A percentile compares a stretch with the other conserved stretches of the same genome.
phyloP scores from a whole-genome alignment of 2,888 invertebrate species.

The Agrotis exclamationis region DNA sequence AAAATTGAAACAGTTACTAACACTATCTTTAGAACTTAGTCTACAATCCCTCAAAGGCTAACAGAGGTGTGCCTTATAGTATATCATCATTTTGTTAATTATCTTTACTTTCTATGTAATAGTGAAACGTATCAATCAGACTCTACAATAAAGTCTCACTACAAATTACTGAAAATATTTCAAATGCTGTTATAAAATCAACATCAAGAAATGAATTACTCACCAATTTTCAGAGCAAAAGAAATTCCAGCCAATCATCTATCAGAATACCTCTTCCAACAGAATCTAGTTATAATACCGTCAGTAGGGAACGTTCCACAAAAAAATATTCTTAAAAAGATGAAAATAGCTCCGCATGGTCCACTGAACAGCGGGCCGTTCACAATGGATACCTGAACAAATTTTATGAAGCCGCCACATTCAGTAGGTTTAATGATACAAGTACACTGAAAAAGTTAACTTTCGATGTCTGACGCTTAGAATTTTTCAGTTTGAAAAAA shows the following conservation, averaged over 20 bases:
- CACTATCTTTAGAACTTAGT: too few species aligned
- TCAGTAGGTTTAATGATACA: constrained; percentile 39
- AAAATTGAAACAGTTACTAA: too few species aligned
- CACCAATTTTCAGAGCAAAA: background rate
- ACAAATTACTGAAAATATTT: too few species aligned
- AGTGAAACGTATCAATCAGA: too few species aligned
- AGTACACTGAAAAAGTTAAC: background rate
- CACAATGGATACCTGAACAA: constrained; percentile 55
- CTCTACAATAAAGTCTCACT: too few species aligned
- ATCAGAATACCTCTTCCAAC: constrained; percentile 17
- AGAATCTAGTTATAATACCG: constrained; percentile 31
- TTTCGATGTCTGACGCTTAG: background rate
- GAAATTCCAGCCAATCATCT: constrained; percentile 25
- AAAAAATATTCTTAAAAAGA: constrained; percentile 59
- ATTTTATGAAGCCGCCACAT: constrained; percentile 37
- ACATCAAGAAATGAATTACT: constrained; percentile 10
- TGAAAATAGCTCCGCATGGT: constrained; percentile 65
- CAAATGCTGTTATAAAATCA: constrained; percentile 1
- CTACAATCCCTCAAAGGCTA: too few species aligned
- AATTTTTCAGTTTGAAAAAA: too few species aligned
- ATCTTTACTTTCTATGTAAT: too few species aligned
- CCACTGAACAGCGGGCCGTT: constrained; percentile 45
- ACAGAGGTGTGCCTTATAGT: too few species aligned
- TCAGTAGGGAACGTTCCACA: constrained; percentile 30
- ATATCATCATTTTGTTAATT: too few species aligned